Percentiles rank a stretch among this genome's conserved stretches.
phyloP scores from a whole-genome alignment of 1,140 invertebrate genomes.

The Adoxophyes honmai region DNA sequence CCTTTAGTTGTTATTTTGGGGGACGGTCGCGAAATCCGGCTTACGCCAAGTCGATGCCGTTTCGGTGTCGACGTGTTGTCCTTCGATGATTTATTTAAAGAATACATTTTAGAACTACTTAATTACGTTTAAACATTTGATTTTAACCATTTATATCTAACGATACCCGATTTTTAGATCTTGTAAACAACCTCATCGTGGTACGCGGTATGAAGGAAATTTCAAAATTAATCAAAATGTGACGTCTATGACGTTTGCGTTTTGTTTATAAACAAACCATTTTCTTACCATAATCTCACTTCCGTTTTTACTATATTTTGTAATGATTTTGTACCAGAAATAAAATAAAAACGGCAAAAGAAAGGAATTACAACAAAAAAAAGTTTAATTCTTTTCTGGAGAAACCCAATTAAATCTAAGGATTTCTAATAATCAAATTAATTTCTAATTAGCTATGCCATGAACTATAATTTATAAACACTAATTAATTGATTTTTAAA shows the following conservation, averaged over 20 bases:
- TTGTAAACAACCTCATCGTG: neutral
- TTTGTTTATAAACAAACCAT: neutral
- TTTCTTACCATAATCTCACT: too few relatives aligned
- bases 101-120: slow-evolving; percentile 33
- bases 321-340: too few relatives aligned
- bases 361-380: too few relatives aligned
- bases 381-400: too few relatives aligned
- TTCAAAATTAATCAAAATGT: neutral
- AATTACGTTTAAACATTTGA: neutral
- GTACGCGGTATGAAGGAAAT: neutral
- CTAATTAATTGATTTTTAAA: too few relatives aligned
- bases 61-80: slow-evolving; percentile 52
- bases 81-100: slow-evolving; percentile 19
- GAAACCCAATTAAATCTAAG: too few relatives aligned
- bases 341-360: too few relatives aligned
- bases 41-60: slow-evolving; percentile 42
- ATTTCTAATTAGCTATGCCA: too few relatives aligned
- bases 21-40: slow-evolving; percentile 25
- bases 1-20: slow-evolving; percentile 20
- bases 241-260: neutral
- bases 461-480: too few relatives aligned
- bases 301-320: too few relatives aligned
- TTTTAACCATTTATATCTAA: neutral
- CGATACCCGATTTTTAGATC: slow-evolving; percentile 1
- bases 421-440: too few relatives aligned